Base-by-base conservation (phyloP, 2,797 vertebrate species). In the Sciurus carolinensis region DNA sequence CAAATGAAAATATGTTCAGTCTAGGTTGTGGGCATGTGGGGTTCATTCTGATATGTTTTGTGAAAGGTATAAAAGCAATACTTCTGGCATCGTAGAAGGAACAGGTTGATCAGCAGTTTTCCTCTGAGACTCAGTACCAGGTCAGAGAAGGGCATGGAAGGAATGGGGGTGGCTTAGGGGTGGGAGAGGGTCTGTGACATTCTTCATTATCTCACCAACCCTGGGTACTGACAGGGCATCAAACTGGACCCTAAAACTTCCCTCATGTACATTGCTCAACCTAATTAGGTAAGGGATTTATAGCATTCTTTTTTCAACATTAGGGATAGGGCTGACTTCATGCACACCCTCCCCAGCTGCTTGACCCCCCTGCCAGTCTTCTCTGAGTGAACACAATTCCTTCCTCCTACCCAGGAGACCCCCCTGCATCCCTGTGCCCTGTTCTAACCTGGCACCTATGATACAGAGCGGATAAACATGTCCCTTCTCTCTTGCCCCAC, bases 1-100 rank as follows among this genome's bases (percentile, higher is more conserved):
- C 13, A 89, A 90, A 79, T 11, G 62, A 66, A 96, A 90, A 87
- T 59, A 36, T 69, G 44, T 54, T 84, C 75, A 50, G 15, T 76
- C 39, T 50, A 87, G 28, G 50, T 69, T 42, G 42, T 33, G 30
- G 33, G 44, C 24, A 4, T 17, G 11, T 59, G 10, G 50, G 76
- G 66, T 28, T 87, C 6, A 14, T 52, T 73, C 42, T 30, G 33
- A 33, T 52, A 88, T 24, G 69, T 42, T 88, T 26, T 86, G 42
- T 52, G 71, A 62, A 66, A 85, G 93, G 66, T 1, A 11, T 28
- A 62, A 71, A 95, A 52, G 42, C 3, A 20, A 8, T 4, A 17
- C 8, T 33, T 67, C 1, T 24, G 52, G 47, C 39, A 4, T 33
- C 67, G 8, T 2, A 3, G 22, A 36, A 59, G 44, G 30, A 28